phyloP scores from a whole-genome alignment of 1,140 invertebrate species.

The Lerema accius region DNA sequence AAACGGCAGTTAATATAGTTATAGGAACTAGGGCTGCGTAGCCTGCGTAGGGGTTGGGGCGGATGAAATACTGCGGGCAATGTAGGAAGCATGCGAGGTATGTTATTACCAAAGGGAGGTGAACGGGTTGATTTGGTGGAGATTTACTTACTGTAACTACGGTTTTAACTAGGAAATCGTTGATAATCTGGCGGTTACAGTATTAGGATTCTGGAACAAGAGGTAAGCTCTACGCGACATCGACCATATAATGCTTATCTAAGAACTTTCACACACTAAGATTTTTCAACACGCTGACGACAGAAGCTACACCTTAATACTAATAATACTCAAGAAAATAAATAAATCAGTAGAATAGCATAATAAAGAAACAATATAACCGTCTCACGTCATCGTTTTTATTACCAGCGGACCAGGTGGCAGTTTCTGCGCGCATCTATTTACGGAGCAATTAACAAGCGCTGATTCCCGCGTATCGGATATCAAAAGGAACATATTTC shows the following conservation, averaged over 20 bases:
- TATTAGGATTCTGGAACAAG: no score
- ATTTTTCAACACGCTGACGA: no score
- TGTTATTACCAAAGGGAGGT: slow-evolving; percentile 11
- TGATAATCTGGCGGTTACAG: no score
- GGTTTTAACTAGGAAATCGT: no score
- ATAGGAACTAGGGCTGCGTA: slow-evolving; percentile 35
- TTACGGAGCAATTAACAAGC: slow-evolving; percentile 66
- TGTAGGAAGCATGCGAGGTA: slow-evolving; percentile 39
- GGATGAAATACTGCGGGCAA: slow-evolving; percentile 52
- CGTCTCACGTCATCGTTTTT: background rate
- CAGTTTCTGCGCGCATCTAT: slow-evolving; percentile 50
- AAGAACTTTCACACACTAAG: no score
- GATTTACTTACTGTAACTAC: no score
- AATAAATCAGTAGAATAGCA: no score
- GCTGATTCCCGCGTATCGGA: slow-evolving; percentile 40
- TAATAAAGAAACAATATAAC: no score
- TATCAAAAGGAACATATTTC: slow-evolving; percentile 41
- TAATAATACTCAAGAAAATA: no score
- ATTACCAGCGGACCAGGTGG: slow-evolving; percentile 53
- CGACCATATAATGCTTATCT: no score
- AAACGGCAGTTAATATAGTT: slow-evolving; percentile 41
- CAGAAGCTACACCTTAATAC: no score
- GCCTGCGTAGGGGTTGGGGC: slow-evolving; percentile 35
- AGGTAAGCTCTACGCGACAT: no score
- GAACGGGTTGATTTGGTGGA: background rate